Conservation (phyloP, 2,888 invertebrate species). For the Esperia sulphurella region DNA sequence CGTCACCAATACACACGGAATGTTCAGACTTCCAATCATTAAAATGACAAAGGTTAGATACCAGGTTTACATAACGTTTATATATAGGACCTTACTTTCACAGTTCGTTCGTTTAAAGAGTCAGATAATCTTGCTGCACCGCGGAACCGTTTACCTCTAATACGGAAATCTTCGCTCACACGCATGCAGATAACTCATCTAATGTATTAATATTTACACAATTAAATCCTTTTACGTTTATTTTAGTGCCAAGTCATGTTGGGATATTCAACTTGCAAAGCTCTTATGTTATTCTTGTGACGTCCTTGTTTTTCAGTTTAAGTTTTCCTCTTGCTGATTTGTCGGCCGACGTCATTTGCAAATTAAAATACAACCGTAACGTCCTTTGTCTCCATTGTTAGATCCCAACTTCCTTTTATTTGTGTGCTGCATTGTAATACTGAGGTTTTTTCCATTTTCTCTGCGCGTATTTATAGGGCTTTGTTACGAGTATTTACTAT, state of each 20-base stretch:
- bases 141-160: conserved; percentile 39
- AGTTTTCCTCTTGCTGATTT: conserved; percentile 17
- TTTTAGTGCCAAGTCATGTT: background rate
- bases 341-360: conserved; percentile 23
- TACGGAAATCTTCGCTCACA: conserved; percentile 33
- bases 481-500: conserved; percentile 15
- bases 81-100: conserved; percentile 36
- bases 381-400: conserved; percentile 26
- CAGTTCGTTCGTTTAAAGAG: conserved; percentile 20
- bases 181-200: conserved; percentile 8
- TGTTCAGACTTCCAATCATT: no score
- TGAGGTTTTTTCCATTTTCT: conserved; percentile 16
- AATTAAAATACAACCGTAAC: conserved; percentile 23
- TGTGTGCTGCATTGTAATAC: conserved; percentile 22
- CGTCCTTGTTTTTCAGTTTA: background rate
- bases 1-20: no score
- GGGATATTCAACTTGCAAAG: conserved; percentile 3
- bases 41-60: conserved; percentile 18
- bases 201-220: conserved; percentile 10
- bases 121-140: conserved; percentile 28
- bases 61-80: conserved; percentile 19
- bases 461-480: conserved; percentile 16
- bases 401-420: conserved; percentile 33
- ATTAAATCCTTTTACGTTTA: conserved; percentile 6
- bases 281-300: background rate